Base-by-base conservation (phyloP, 2,113 vertebrate genomes). In the Rhodinocichla rosea region DNA sequence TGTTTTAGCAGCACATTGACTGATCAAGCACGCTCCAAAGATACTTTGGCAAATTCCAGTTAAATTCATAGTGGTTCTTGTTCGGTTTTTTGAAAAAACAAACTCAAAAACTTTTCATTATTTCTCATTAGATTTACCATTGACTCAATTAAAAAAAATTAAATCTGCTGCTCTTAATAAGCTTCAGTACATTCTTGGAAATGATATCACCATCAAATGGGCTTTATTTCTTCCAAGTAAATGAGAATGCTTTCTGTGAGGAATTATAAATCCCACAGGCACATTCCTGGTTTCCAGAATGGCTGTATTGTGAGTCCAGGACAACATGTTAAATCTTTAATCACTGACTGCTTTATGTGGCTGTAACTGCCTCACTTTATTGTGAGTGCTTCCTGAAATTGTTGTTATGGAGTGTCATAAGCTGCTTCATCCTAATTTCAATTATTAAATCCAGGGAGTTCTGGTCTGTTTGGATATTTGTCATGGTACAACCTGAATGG, bases 211-310 rank as follows among this genome's bases (percentile, higher is more conserved):
- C 49, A 74, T 94, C 49, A 89, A 91, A 89, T 62, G 26, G 45
- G 40, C 28, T 94, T 95, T 70, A 77, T 81, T 95, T 89, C 76
- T 83, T 77, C 76, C 62, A 40, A 95, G 71, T 86, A 63, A 93
- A 45, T 83, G 74, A 65, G 62, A 73, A 33, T 83, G 17, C 20
- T 57, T 92, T 87, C 80, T 68, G 20, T 37, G 53, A 95, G 76
- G 91, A 89, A 42, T 87, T 73, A 74, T 45, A 95, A 95, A 57
- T 56, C 89, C 59, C 80, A 52, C 35, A 83, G 69, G 49, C 49
- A 22, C 40, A 5, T 71, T 83, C 23, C 79, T 88, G 71, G 28
- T 91, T 91, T 91, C 49, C 55, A 67, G 71, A 85, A 89, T 7
- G n/a, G 59, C 63, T 87, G 53, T 37, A 24, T 74, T 59, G n/a